Base-by-base conservation (phyloP, 2,888 invertebrate species). In the Neoascia interrupta region DNA sequence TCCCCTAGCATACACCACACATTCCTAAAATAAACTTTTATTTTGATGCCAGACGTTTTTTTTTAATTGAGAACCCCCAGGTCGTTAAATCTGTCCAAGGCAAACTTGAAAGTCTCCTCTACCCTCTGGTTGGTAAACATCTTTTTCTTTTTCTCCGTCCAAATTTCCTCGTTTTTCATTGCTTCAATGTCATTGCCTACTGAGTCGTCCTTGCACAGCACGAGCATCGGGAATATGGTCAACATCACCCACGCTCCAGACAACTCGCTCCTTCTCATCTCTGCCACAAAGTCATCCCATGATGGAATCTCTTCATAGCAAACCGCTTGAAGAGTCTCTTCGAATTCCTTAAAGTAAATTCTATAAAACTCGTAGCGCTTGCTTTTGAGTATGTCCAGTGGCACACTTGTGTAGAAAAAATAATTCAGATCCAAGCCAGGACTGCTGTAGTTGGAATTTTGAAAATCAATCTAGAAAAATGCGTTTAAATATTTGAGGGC, bases 351-450 rank as follows among this genome's bases (percentile, higher is more conserved):
- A 79, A 82, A 5, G 81, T 61, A 11, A 74, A 31, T 13, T 31
- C 31, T 15, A 3, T 26, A 26, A n/a, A 68, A 68, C 6, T 51
- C 76, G 45, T 87, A 84, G 68, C 28, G 74, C 37, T 8, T 79
- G 64, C 83, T 83, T 23, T 83, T 83, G 0, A 87, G 73, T 1
- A 86, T 83, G 3, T 87, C 84, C 19, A 85, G 51, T 0, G 70
- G 70, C 0, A 86, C 66, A 63, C 87, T 88, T 13, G 87, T 88
- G 66, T 84, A 84, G 49, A 88, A 84, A 23, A 88, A 88, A 58
- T 88, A 88, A 53, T 88, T 88, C 1, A 88, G 43, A 81, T 88
- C 88, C 1, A 87, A 81, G 10, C 87, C 88, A 0, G 87, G 87
- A 81, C 86, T 88, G 23, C 84, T 83, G 84, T 86, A 87, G 8